Conservation (phyloP, 53 echinoderm and acorn worm genomes). For the Pentamera pediparva region DNA sequence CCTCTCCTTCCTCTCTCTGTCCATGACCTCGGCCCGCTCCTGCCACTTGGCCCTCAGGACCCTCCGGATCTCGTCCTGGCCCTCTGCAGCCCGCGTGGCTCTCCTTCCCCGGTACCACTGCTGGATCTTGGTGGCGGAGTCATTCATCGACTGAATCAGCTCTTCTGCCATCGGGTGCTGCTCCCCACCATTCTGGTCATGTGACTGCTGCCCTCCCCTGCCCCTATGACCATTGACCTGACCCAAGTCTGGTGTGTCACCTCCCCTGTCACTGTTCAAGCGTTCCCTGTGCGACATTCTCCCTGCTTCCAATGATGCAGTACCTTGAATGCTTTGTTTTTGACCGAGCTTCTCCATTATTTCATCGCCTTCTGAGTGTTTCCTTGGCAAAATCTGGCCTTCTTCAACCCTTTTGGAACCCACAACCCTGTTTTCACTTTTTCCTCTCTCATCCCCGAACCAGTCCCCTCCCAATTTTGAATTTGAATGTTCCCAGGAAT, state of each 20-base stretch:
- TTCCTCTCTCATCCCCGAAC: neutral
- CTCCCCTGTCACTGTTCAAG: neutral
- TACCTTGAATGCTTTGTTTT: no score
- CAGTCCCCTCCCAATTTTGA: neutral
- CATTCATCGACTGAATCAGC: constrained; percentile 78
- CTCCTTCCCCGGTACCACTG: constrained; percentile 52
- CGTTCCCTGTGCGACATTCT: no score
- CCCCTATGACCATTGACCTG: neutral
- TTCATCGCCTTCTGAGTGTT: no score
- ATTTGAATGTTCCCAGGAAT: neutral
- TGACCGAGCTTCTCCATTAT: no score
- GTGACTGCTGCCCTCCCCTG: neutral
- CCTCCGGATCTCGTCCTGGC: constrained; percentile 77
- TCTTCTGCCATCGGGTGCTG: constrained; percentile 87
- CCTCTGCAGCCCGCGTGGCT: constrained; percentile 40
- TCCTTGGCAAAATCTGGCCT: no score
- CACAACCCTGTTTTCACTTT: no score
- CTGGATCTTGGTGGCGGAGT: constrained; percentile 78
- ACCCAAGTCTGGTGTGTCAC: neutral
- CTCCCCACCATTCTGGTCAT: constrained; percentile 28
- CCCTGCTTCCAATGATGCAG: no score
- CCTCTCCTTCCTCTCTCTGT: constrained; percentile 51
- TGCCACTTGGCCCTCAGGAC: constrained; percentile 79
- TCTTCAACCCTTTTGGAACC: neutral
- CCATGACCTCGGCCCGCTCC: constrained; percentile 62